A percentile compares a stretch with the other conserved stretches of the same genome.
These are phyloP conservation scores for Strigamia crassipes DNA, from an alignment of 2,888 invertebrate species.

Conservation along the genomic window DNA sequence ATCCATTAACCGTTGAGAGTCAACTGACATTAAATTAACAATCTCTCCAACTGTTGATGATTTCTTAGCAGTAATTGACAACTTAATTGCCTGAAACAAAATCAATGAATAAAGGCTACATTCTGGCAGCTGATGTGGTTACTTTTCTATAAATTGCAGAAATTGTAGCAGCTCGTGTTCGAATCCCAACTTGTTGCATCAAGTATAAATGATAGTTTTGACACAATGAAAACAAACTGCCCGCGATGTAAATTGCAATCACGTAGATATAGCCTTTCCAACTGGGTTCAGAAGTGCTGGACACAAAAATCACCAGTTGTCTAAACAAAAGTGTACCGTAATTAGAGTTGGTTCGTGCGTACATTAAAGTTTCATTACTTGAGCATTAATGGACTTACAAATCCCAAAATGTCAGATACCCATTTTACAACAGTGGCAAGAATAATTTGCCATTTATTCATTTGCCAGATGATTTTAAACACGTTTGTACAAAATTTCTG, in stretches of 20 bases:
- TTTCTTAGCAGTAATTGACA: slow-evolving; percentile 59
- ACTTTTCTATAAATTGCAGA: slow-evolving; percentile 58
- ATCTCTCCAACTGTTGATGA: slow-evolving; percentile 62
- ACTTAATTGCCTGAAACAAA: slow-evolving; percentile 56
- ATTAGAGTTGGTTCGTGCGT: too few relatives aligned
- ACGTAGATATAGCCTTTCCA: slow-evolving; percentile 49
- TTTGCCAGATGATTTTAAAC: slow-evolving; percentile 28
- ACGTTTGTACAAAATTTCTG: neutral
- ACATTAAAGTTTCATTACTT: too few relatives aligned
- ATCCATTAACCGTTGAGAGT: slow-evolving; percentile 59
- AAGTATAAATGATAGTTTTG: slow-evolving; percentile 54
- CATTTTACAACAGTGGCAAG: slow-evolving; percentile 27
- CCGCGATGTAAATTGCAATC: slow-evolving; percentile 35
- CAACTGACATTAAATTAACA: slow-evolving; percentile 63
- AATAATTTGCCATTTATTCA: slow-evolving; percentile 21
- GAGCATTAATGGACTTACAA: slow-evolving; percentile 45
- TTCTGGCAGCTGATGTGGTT: too few relatives aligned
- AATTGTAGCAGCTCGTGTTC: slow-evolving; percentile 55
- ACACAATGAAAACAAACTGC: slow-evolving; percentile 52
- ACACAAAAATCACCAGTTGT: slow-evolving; percentile 48
- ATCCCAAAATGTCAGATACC: slow-evolving; percentile 19
- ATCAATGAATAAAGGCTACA: too few relatives aligned
- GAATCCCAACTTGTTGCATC: slow-evolving; percentile 55
- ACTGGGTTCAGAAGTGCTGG: slow-evolving; percentile 48
- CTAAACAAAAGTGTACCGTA: too few relatives aligned